Conservation (phyloP, 1,140 invertebrate species). For the Drosophila santomea region DNA sequence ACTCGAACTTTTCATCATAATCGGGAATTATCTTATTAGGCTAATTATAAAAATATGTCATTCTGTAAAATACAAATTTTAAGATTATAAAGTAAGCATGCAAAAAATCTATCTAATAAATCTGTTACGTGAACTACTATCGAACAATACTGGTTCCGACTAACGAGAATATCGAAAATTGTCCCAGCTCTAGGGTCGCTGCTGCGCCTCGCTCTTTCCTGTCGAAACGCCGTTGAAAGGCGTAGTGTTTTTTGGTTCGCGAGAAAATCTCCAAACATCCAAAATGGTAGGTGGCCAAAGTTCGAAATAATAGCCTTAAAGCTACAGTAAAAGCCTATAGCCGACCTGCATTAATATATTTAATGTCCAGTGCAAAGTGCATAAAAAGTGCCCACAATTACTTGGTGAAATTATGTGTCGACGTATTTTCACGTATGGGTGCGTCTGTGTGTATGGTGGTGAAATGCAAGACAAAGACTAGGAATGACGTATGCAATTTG, state of each 20-base stretch:
- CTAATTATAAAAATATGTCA: too few relatives aligned
- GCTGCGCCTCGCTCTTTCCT: constrained; percentile 85
- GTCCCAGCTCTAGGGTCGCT: not conserved
- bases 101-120: not conserved
- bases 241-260: constrained; percentile 89
- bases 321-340: not conserved
- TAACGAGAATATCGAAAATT: not conserved
- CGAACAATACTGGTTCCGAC: not conserved
- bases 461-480: constrained; percentile 74
- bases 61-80: too few relatives aligned
- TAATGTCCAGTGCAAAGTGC: constrained; percentile 30
- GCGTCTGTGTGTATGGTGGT: constrained; percentile 31
- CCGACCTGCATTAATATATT: constrained; percentile 33
- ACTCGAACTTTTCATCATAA: too few relatives aligned
- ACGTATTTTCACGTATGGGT: constrained; percentile 4
- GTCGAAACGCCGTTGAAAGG: constrained; percentile 93
- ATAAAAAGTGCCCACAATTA: constrained; percentile 48
- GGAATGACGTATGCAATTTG: constrained; percentile 78
- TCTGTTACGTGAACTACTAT: not conserved
- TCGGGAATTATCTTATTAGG: too few relatives aligned
- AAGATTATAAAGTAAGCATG: too few relatives aligned
- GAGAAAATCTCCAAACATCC: constrained; percentile 92
- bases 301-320: constrained; percentile 13
- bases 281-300: constrained; percentile 90
- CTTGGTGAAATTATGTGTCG: constrained; percentile 12